These are phyloP conservation scores for Temnothorax longispinosus DNA, from an alignment of 1,140 invertebrate genomes.

Conservation along the genomic window DNA sequence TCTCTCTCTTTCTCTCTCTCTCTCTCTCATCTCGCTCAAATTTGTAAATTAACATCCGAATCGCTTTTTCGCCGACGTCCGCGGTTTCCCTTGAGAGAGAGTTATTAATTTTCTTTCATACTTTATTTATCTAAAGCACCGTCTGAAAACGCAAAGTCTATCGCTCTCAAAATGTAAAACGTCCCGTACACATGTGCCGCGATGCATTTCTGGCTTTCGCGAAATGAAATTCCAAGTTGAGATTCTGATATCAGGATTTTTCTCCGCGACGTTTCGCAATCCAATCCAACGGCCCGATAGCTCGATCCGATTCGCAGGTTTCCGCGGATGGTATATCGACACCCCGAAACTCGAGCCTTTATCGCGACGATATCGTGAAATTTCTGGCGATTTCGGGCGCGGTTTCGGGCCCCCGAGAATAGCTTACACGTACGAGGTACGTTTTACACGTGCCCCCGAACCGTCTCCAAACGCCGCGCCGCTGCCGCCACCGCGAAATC, in stretches of 20 bases:
- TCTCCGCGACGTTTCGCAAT: slow-evolving; percentile 29
- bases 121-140: neutral
- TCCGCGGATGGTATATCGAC: slow-evolving; percentile 6
- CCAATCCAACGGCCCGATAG: neutral
- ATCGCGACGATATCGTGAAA: slow-evolving; percentile 28
- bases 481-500: slow-evolving; percentile 7
- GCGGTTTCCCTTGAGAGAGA: neutral
- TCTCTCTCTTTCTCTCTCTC: too few species aligned
- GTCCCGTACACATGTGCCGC: slow-evolving; percentile 18
- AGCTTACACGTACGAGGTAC: slow-evolving; percentile 35
- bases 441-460: slow-evolving; percentile 7
- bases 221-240: slow-evolving; percentile 31
- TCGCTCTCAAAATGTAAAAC: neutral
- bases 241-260: slow-evolving; percentile 26
- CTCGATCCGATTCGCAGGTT: slow-evolving; percentile 29
- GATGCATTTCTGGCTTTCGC: slow-evolving; percentile 8
- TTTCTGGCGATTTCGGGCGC: neutral
- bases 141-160: neutral
- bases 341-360: neutral
- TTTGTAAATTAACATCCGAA: slow-evolving; percentile 38
- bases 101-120: slow-evolving; percentile 4
- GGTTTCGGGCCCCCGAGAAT: slow-evolving; percentile 34
- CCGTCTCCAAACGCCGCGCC: neutral
- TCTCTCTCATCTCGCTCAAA: neutral
- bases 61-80: neutral